A percentile compares a stretch with the other conserved stretches of the same genome.
phyloP scores from a whole-genome alignment of 1,140 invertebrate genomes.

The Listronotus bonariensis region DNA sequence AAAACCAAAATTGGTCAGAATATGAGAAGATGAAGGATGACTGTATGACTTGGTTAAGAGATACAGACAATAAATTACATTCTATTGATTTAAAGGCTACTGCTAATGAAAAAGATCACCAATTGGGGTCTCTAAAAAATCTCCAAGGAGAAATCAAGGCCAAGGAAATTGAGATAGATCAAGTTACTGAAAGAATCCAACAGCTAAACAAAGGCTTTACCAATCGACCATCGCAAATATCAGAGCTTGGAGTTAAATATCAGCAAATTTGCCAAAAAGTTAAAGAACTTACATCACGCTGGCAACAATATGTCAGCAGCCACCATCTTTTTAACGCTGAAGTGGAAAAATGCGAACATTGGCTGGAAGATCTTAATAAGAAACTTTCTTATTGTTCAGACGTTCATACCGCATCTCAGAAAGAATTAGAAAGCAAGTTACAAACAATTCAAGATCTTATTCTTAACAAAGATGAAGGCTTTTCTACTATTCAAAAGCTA shows the following conservation, averaged over 20 bases:
- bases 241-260: slow-evolving; percentile 87
- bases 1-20: slow-evolving; percentile 88
- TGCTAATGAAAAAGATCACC: slow-evolving; percentile 80
- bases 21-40: slow-evolving; percentile 87
- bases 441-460: slow-evolving; percentile 84
- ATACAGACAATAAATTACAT: slow-evolving; percentile 85
- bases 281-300: slow-evolving; percentile 86
- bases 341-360: slow-evolving; percentile 77
- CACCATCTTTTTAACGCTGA: slow-evolving; percentile 88
- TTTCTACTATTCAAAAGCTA: slow-evolving; percentile 81
- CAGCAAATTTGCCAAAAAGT: slow-evolving; percentile 88
- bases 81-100: slow-evolving; percentile 86
- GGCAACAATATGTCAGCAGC: slow-evolving; percentile 89
- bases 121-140: slow-evolving; percentile 76
- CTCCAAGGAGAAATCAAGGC: slow-evolving; percentile 88
- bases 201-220: slow-evolving; percentile 73
- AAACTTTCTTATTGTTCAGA: slow-evolving; percentile 86
- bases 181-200: slow-evolving; percentile 88
- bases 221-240: slow-evolving; percentile 74
- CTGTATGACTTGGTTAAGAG: slow-evolving; percentile 85
- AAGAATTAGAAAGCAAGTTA: slow-evolving; percentile 84
- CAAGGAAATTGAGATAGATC: slow-evolving; percentile 91
- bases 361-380: slow-evolving; percentile 83
- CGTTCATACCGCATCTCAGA: slow-evolving; percentile 77
- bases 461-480: slow-evolving; percentile 88